Evolutionary conservation across 2,113 vertebrate species (phyloP).

Genomic region (Callipepla squamata): DNA sequence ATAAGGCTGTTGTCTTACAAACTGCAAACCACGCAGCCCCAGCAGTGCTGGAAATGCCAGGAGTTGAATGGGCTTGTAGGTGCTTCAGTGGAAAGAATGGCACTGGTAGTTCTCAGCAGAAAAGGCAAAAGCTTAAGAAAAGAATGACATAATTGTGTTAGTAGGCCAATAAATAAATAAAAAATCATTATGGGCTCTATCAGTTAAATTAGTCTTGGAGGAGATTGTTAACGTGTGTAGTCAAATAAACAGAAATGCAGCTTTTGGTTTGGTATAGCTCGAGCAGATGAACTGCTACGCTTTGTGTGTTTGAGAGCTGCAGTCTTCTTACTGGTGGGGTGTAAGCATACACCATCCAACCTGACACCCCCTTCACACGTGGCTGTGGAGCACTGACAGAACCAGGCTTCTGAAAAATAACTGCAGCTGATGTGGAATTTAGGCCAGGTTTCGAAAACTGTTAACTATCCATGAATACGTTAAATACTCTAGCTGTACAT

Average conservation of each 20-base stretch:
- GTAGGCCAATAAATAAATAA: neutral
- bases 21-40: neutral
- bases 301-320: neutral
- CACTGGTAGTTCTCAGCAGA: neutral
- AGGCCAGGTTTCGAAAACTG: neutral
- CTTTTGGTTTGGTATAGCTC: neutral
- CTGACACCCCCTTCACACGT: neutral
- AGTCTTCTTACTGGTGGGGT: neutral
- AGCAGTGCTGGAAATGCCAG: neutral
- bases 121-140: neutral
- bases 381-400: neutral
- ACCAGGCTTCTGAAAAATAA: neutral
- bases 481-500: neutral
- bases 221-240: rapidly evolving
- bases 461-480: neutral
- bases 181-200: neutral
- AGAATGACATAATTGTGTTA: neutral
- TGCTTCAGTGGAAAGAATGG: neutral
- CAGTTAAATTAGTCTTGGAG: neutral
- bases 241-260: neutral
- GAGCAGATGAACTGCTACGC: neutral
- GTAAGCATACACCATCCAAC: neutral
- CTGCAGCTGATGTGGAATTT: neutral
- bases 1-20: neutral
- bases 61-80: neutral